These are phyloP conservation scores for Sebastes wilsoni DNA, from an alignment of 2,797 vertebrate genomes.

Conservation along the genomic window DNA sequence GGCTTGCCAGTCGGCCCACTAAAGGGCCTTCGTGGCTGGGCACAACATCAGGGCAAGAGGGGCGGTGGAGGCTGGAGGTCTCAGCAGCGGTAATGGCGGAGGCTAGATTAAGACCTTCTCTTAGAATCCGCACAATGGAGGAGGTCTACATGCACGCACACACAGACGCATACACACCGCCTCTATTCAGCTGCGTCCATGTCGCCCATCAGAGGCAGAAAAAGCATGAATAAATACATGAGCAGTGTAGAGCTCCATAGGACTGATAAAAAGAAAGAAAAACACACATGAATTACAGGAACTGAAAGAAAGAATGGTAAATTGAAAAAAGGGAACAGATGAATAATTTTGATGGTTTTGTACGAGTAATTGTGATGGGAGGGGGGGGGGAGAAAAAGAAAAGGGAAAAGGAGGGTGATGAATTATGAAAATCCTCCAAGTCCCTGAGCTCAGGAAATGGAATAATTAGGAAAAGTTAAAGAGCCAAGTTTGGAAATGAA, in stretches of 20 bases:
- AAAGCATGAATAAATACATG: slow-evolving; percentile 78
- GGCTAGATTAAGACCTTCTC: slow-evolving; percentile 85
- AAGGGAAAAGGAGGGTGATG: slow-evolving; percentile 31
- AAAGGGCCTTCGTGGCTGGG: slow-evolving; percentile 72
- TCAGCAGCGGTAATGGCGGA: slow-evolving; percentile 74
- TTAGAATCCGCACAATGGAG: slow-evolving; percentile 72
- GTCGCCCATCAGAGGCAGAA: slow-evolving; percentile 73
- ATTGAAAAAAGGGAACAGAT: slow-evolving; percentile 64
- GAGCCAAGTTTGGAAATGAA: slow-evolving; percentile 49
- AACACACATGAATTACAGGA: slow-evolving; percentile 66
- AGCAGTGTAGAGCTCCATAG: slow-evolving; percentile 64
- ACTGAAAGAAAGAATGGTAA: slow-evolving; percentile 64
- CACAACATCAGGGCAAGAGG: slow-evolving; percentile 69
- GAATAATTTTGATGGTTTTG: slow-evolving; percentile 75
- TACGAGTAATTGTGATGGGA: slow-evolving; percentile 61
- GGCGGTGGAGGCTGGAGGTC: slow-evolving; percentile 73
- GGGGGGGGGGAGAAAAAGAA: background rate
- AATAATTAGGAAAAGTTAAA: slow-evolving; percentile 65
- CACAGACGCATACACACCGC: slow-evolving; percentile 32
- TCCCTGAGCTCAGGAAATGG: slow-evolving; percentile 53
- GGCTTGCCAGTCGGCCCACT: slow-evolving; percentile 74
- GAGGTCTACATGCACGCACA: slow-evolving; percentile 49
- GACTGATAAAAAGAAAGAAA: slow-evolving; percentile 69
- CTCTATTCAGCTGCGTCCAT: slow-evolving; percentile 67
- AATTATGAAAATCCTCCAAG: slow-evolving; percentile 66